A percentile compares a stretch with the other conserved stretches of the same genome.
Conservation (phyloP, 2,113 vertebrate genomes). For the Serinus canaria region DNA sequence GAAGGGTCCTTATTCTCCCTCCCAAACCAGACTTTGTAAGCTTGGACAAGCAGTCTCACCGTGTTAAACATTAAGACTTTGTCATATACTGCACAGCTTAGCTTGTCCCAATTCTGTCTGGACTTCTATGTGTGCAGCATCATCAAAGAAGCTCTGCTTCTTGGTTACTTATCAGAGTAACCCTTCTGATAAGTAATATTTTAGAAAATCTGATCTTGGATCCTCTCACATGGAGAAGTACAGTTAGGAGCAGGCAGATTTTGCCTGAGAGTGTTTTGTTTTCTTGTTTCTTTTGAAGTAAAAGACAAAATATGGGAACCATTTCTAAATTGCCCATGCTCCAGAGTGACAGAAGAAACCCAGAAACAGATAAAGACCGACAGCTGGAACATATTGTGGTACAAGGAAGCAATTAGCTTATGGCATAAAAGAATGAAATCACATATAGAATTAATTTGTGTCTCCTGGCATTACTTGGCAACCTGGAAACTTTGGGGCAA, state of each 20-base stretch:
- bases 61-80: neutral
- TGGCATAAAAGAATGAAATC: slow-evolving; percentile 29
- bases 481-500: neutral
- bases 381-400: slow-evolving; percentile 51
- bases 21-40: neutral
- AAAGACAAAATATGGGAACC: slow-evolving; percentile 48
- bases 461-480: neutral
- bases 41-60: neutral
- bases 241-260: neutral
- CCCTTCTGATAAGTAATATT: neutral
- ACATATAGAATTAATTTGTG: slow-evolving; percentile 3
- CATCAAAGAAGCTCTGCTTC: neutral
- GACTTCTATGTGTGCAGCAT: neutral
- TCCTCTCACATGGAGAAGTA: neutral
- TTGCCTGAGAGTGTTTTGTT: neutral
- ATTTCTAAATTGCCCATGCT: slow-evolving; percentile 55
- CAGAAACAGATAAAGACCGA: slow-evolving; percentile 45
- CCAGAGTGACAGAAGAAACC: slow-evolving; percentile 28
- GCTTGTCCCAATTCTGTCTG: neutral
- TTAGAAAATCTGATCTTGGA: neutral
- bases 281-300: slow-evolving; percentile 49
- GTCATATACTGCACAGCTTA: neutral
- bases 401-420: slow-evolving; percentile 35
- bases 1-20: neutral
- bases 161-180: too few species aligned